Evolutionary conservation across 2,888 invertebrate species (phyloP).

Genomic region (Choreutis nemorana): DNA sequence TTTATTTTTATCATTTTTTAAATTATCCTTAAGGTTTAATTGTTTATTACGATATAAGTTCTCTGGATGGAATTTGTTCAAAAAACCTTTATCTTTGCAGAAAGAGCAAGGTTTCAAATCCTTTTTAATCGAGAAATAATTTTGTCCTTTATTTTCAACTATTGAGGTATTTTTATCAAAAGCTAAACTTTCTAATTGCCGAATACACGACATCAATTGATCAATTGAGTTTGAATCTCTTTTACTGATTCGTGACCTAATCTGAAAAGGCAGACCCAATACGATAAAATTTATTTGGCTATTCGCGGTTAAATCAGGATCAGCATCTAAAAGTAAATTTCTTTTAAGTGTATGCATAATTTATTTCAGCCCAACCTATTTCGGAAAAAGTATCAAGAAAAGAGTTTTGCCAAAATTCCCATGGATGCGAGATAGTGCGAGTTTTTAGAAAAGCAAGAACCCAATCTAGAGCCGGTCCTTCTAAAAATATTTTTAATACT

Average conservation of each 20-base stretch:
- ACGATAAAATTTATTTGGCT: slow-evolving; percentile 4
- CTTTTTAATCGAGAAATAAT: no score
- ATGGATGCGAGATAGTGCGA: slow-evolving; percentile 2
- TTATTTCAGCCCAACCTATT: slow-evolving; percentile 1
- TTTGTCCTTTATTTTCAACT: no score
- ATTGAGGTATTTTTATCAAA: no score
- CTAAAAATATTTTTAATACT: slow-evolving; percentile 4
- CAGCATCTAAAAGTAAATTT: no score
- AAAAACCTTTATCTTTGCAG: no score
- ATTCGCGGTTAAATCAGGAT: no score
- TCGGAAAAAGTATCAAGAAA: slow-evolving; percentile 3
- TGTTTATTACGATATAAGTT: no score
- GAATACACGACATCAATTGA: slow-evolving; percentile 2
- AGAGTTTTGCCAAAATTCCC: slow-evolving; percentile 4
- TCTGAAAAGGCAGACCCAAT: slow-evolving; percentile 3
- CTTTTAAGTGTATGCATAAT: no score
- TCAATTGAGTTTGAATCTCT: slow-evolving; percentile 4
- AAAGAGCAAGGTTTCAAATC: no score
- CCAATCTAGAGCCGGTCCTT: slow-evolving; percentile 4
- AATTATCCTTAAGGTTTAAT: no score
- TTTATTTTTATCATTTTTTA: no score
- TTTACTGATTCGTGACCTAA: slow-evolving; percentile 3
- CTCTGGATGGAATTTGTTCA: no score
- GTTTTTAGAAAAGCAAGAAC: slow-evolving; percentile 4
- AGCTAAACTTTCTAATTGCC: slow-evolving; percentile 2